Conservation (phyloP, 2,797 vertebrate genomes). For the Adelosebastes latens region DNA sequence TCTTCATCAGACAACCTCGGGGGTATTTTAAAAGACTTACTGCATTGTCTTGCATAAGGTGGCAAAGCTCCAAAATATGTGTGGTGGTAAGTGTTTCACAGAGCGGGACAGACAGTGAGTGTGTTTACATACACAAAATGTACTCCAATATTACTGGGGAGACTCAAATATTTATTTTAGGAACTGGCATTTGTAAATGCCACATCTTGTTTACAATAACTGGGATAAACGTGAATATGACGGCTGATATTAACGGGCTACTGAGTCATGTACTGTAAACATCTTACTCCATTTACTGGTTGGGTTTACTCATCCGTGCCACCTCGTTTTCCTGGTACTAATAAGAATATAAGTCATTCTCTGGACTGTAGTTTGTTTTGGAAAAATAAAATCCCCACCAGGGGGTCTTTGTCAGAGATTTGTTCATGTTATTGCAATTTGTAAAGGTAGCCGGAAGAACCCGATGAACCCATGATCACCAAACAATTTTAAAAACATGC, state of each 20-base stretch:
- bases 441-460: background rate
- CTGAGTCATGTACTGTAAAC: slow-evolving; percentile 31
- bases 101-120: slow-evolving; percentile 20
- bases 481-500: background rate
- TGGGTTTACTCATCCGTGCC: slow-evolving; percentile 28
- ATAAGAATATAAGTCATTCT: background rate
- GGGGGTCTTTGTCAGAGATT: slow-evolving; percentile 16
- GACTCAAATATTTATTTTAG: slow-evolving; percentile 55
- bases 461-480: background rate
- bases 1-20: background rate
- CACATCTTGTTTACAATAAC: slow-evolving; percentile 36
- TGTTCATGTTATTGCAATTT: background rate
- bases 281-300: slow-evolving; percentile 32
- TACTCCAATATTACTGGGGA: slow-evolving; percentile 26
- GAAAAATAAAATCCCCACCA: slow-evolving; percentile 39
- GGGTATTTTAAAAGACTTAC: slow-evolving; percentile 2
- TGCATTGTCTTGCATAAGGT: slow-evolving; percentile 30
- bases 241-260: slow-evolving; percentile 23
- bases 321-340: background rate
- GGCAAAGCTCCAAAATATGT: slow-evolving; percentile 42
- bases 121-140: slow-evolving; percentile 44
- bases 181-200: slow-evolving; percentile 29
- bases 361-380: slow-evolving; percentile 8
- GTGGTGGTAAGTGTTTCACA: slow-evolving; percentile 32
- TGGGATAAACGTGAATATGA: slow-evolving; percentile 22